Conservation (phyloP, 2,888 invertebrate genomes). For the Dryomyza anilis region DNA sequence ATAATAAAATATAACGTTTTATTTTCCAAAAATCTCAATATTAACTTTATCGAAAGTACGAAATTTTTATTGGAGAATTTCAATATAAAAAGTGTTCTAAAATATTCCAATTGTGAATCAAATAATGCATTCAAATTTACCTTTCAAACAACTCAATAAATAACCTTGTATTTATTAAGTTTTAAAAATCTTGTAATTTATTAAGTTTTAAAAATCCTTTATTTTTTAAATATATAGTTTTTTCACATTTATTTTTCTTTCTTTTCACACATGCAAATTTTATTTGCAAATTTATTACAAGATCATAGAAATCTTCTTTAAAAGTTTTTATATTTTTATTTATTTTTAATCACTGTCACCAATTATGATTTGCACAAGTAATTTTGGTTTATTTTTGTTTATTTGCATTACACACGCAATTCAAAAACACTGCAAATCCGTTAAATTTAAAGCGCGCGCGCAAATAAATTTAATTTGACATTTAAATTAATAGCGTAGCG, state of each 20-base stretch:
- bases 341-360: constrained; percentile 2
- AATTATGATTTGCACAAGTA: not conserved
- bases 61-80: too few relatives aligned
- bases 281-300: not conserved
- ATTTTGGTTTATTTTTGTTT: not conserved
- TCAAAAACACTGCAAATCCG: not conserved
- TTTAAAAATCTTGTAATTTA: too few relatives aligned
- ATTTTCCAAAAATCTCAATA: too few relatives aligned
- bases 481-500: not conserved
- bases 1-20: too few relatives aligned
- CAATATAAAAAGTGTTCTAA: too few relatives aligned
- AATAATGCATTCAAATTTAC: too few relatives aligned
- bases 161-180: too few relatives aligned
- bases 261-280: not conserved
- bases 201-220: too few relatives aligned
- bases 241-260: not conserved
- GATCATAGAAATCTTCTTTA: not conserved
- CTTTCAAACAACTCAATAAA: too few relatives aligned
- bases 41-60: too few relatives aligned
- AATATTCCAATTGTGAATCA: too few relatives aligned
- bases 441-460: constrained; percentile 7
- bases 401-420: not conserved
- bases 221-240: not conserved
- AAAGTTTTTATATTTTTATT: not conserved
- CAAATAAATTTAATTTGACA: constrained; percentile 15